Conservation (phyloP, 2,113 vertebrate genomes). For the Hymenochirus boettgeri region DNA sequence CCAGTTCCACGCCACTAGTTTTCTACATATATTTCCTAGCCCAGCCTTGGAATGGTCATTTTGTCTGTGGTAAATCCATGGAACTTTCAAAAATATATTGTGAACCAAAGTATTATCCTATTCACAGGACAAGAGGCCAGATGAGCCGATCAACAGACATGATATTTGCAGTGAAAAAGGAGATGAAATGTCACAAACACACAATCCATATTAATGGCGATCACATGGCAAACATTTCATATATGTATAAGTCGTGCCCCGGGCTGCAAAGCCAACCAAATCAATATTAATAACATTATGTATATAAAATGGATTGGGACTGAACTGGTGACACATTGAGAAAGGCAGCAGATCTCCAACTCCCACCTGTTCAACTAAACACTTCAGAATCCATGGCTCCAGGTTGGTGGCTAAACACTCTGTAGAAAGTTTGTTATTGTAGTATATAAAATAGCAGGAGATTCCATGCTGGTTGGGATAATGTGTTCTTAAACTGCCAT, state of each 20-base stretch:
- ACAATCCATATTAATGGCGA: slow-evolving; percentile 23
- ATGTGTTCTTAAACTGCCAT: too few relatives aligned
- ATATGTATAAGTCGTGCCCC: slow-evolving; percentile 34
- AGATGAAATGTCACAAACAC: slow-evolving; percentile 24
- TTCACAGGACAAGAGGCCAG: not conserved
- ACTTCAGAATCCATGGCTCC: slow-evolving; percentile 48
- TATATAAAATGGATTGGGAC: slow-evolving; percentile 48
- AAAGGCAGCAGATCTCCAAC: slow-evolving; percentile 34
- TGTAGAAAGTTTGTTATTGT: not conserved
- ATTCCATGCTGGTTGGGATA: too few relatives aligned
- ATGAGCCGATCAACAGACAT: not conserved
- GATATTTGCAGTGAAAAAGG: not conserved
- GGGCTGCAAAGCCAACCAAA: not conserved
- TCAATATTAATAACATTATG: slow-evolving; percentile 31
- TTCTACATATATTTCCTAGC: too few relatives aligned
- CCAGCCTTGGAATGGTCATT: too few relatives aligned
- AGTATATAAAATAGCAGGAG: not conserved
- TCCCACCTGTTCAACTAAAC: slow-evolving; percentile 36
- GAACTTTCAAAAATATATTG: too few relatives aligned
- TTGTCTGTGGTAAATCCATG: too few relatives aligned
- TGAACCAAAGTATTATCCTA: not conserved
- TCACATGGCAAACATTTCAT: slow-evolving; percentile 42
- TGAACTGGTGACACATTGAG: slow-evolving; percentile 6
- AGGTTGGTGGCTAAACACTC: slow-evolving; percentile 46
- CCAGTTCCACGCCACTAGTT: too few relatives aligned